phyloP scores from a whole-genome alignment of 2,113 vertebrate genomes.

The Spilogale gracilis region DNA sequence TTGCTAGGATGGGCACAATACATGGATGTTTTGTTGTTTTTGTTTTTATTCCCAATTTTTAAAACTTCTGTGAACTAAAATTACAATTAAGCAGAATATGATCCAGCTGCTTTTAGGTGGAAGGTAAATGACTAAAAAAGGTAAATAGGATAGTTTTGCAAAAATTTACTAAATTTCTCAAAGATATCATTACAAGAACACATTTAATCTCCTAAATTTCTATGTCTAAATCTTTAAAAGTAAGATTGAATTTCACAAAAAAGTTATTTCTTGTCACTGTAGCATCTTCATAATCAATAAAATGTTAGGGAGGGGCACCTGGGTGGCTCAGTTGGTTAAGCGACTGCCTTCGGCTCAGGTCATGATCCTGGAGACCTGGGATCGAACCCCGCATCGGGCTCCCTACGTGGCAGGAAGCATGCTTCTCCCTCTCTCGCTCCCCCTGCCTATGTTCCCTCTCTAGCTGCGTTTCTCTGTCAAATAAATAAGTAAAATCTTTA shows the following conservation, averaged over 20 bases:
- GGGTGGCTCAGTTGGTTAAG: too few relatives aligned
- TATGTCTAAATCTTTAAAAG: slow-evolving; percentile 9
- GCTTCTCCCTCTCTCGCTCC: too few relatives aligned
- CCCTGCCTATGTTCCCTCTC: too few relatives aligned
- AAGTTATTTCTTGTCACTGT: neutral
- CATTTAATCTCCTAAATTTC: neutral
- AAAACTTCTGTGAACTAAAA: neutral
- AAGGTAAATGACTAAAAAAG: neutral
- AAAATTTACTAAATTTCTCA: slow-evolving; percentile 46
- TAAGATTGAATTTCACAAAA: slow-evolving; percentile 45
- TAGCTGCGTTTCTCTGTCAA: too few relatives aligned
- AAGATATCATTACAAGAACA: neutral
- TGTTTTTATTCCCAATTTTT: neutral
- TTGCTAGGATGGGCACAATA: neutral
- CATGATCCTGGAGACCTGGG: too few relatives aligned
- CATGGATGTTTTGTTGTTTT: neutral
- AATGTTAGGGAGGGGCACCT: neutral
- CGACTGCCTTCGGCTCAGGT: too few relatives aligned
- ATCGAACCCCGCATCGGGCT: too few relatives aligned
- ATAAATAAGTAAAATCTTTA: too few relatives aligned
- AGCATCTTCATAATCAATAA: slow-evolving; percentile 18
- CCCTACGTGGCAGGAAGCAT: too few relatives aligned
- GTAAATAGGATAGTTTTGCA: neutral
- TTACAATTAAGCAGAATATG: neutral
- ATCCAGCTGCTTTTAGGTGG: neutral